phyloP scores from a whole-genome alignment of 2,888 invertebrate species.

The Drosophila dives region DNA sequence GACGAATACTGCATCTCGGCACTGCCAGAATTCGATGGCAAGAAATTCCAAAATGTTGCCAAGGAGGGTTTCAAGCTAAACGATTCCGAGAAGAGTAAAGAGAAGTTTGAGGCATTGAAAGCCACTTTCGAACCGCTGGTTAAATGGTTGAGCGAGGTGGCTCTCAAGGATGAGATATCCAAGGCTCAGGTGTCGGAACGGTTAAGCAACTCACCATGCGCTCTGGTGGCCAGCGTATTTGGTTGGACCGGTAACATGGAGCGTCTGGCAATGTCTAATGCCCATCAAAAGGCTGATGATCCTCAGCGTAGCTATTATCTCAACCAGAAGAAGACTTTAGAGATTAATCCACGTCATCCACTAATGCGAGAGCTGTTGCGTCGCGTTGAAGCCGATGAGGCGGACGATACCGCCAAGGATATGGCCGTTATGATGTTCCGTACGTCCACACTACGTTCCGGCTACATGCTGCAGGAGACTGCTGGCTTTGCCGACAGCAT shows the following conservation, averaged over 20 bases:
- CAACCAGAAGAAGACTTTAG: slow-evolving; percentile 97
- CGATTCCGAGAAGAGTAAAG: slow-evolving; percentile 90
- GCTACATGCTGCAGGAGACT: slow-evolving; percentile 95
- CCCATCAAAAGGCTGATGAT: slow-evolving; percentile 97
- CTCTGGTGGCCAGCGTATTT: slow-evolving; percentile 97
- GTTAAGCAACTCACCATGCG: slow-evolving; percentile 96
- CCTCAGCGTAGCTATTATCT: slow-evolving; percentile 94
- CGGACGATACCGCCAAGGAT: slow-evolving; percentile 91
- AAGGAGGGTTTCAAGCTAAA: slow-evolving; percentile 97
- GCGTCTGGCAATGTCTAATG: slow-evolving; percentile 96
- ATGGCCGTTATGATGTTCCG: slow-evolving; percentile 96
- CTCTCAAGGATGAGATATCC: slow-evolving; percentile 91
- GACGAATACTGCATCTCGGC: slow-evolving; percentile 99
- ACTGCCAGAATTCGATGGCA: slow-evolving; percentile 98
- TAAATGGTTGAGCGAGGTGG: slow-evolving; percentile 94
- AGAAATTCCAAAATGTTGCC: slow-evolving; percentile 99
- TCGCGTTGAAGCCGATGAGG: slow-evolving; percentile 91
- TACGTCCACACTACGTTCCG: slow-evolving; percentile 96
- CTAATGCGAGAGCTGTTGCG: slow-evolving; percentile 95
- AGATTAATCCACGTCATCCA: slow-evolving; percentile 99
- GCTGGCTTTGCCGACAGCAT: slow-evolving; percentile 95
- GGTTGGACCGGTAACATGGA: slow-evolving; percentile 99
- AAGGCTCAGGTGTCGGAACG: slow-evolving; percentile 95
- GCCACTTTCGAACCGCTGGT: slow-evolving; percentile 94
- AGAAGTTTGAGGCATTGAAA: slow-evolving; percentile 91